phyloP scores from a whole-genome alignment of 2,888 invertebrate species.

The Leptinotarsa juncta region DNA sequence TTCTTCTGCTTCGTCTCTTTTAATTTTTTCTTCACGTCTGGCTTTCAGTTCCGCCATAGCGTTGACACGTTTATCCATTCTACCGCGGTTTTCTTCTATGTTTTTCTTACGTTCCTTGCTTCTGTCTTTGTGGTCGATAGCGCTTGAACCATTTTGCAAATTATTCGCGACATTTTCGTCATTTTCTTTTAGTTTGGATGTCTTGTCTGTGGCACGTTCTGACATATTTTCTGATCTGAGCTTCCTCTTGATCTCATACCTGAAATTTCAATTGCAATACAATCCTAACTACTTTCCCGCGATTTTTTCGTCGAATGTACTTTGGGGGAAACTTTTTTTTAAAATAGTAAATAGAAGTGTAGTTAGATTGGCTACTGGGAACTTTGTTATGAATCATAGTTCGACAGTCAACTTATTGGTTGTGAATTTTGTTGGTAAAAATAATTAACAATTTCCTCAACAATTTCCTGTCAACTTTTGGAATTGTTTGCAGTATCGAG shows the following conservation, averaged over 20 bases:
- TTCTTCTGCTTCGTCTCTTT: slow-evolving; percentile 72
- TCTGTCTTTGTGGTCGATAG: slow-evolving; percentile 79
- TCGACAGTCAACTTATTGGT: too few relatives aligned
- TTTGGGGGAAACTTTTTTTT: too few relatives aligned
- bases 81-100: slow-evolving; percentile 86
- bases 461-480: too few relatives aligned
- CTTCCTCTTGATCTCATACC: slow-evolving; percentile 96
- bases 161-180: slow-evolving; percentile 69
- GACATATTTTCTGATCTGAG: slow-evolving; percentile 84
- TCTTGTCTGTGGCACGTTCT: slow-evolving; percentile 73
- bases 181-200: slow-evolving; percentile 78
- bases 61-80: slow-evolving; percentile 77
- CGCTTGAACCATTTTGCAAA: slow-evolving; percentile 63
- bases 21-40: slow-evolving; percentile 87
- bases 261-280: slow-evolving; percentile 51
- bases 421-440: too few relatives aligned
- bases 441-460: too few relatives aligned
- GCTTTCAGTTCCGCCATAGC: slow-evolving; percentile 94
- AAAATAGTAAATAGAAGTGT: too few relatives aligned
- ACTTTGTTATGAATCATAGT: too few relatives aligned
- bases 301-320: too few relatives aligned
- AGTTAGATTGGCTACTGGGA: too few relatives aligned
- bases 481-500: too few relatives aligned
- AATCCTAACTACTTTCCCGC: too few relatives aligned
- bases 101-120: slow-evolving; percentile 91